Base-by-base conservation (phyloP, 1,140 invertebrate genomes). In the Heliconius nattereri region DNA sequence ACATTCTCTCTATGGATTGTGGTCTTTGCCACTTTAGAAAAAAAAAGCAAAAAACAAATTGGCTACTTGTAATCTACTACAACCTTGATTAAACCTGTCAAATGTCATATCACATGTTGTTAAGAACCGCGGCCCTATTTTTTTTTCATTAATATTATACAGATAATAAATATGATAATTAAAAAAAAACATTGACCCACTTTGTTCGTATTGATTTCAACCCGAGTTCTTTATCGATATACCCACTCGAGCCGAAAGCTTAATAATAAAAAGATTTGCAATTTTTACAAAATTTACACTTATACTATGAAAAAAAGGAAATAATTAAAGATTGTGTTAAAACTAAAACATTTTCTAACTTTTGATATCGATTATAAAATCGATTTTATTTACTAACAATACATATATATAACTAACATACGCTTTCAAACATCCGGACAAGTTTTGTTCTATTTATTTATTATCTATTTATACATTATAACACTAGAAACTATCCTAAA, bases 281-380 rank as follows among this genome's bases (percentile, higher is more conserved):
- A 49, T 60, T 70, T 78, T 83, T 78, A 81, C 79, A 80, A 76
- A 73, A 81, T 83, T 76, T 80, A 78, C 76, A 83, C 79, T 78
- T 79, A 79, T n/a, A 40, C 70, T 72, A 71, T 54, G 26, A 19
- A 71, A 71, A 71, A 71, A 54, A 37, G 19, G 52, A 60, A 71
- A n/a, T 72, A 66, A 35, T 13, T 40, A 54, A 75, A 71, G n/a
- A 72, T 37, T 66, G 13, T 29, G n/a, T 73, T 40, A 49, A 73
- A 37, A 37, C 13, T 37, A 72, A 35, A 71, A 37, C 74, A 70
- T 70, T 70, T 70, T 40, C 29, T 37, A 72, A 23, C 35, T 37
- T 13, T 37, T n/a, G 32, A 35, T 26, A 20, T 66, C 32, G 29
- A 54, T 23, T 35, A 26, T 54, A 54, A 35, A 71, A 72, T 35